Conservation (phyloP, 1,140 invertebrate genomes). For the Zelostemma sp. region DNA sequence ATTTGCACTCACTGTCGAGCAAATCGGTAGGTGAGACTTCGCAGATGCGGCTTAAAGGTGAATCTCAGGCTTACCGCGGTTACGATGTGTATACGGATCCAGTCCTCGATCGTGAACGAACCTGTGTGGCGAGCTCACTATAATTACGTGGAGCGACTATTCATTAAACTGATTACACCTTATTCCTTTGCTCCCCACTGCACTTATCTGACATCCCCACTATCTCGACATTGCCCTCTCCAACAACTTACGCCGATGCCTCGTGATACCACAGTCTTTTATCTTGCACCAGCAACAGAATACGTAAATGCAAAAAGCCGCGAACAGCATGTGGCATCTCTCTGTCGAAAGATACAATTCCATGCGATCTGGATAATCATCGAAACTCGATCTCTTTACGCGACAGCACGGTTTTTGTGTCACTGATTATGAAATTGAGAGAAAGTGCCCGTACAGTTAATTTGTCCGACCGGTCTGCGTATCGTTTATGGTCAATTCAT, state of each 20-base stretch:
- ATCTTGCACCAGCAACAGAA: constrained; percentile 5
- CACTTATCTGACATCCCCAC: constrained; percentile 32
- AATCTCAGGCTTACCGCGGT: constrained; percentile 40
- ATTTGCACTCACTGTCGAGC: constrained; percentile 38
- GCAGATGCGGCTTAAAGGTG: constrained; percentile 41
- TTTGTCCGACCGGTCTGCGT: background rate
- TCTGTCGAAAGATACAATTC: background rate
- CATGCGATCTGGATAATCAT: constrained; percentile 3
- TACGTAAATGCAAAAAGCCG: constrained; percentile 5
- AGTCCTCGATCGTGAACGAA: constrained; percentile 44
- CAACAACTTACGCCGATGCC: constrained; percentile 8
- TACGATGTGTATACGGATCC: constrained; percentile 36
- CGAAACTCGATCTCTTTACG: background rate
- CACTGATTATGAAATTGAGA: constrained; percentile 4
- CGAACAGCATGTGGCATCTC: background rate
- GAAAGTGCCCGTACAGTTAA: constrained; percentile 7
- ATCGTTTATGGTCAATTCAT: constrained; percentile 2
- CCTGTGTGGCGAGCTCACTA: constrained; percentile 48
- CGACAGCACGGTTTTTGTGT: background rate
- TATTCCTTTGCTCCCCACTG: constrained; percentile 45
- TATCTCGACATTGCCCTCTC: constrained; percentile 33
- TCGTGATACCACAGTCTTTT: constrained; percentile 20
- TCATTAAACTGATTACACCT: constrained; percentile 57
- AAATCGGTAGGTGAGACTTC: constrained; percentile 43
- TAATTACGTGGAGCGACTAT: constrained; percentile 54